phyloP scores from a whole-genome alignment of 2,113 vertebrate species.

The Anolis carolinensis region DNA sequence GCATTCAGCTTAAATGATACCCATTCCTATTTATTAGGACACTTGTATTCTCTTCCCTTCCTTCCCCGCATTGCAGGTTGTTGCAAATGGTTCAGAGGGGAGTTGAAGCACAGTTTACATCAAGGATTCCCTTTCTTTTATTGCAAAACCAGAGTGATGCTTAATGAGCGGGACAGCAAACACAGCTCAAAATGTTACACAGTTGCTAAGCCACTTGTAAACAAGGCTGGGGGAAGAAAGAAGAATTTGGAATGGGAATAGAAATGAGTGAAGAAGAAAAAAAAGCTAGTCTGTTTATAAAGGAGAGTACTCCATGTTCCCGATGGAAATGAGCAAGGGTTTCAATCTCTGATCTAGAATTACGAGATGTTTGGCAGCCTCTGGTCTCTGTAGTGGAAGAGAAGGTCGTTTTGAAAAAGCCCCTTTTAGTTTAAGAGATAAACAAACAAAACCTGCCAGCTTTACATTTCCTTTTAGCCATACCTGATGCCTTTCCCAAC shows the following conservation, averaged over 20 bases:
- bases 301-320: conserved; percentile 6
- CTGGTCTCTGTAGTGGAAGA: not conserved
- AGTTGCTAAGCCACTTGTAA: conserved; percentile 27
- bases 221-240: conserved; percentile 25
- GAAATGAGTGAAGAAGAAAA: conserved; percentile 30
- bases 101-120: conserved; percentile 43
- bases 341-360: conserved; percentile 21
- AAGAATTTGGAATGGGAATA: conserved; percentile 51
- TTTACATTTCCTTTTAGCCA: not conserved
- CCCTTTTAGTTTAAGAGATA: not conserved
- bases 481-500: not conserved
- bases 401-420: not conserved
- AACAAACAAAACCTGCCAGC: rapidly evolving
- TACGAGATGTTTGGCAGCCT: not conserved
- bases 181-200: conserved; percentile 30
- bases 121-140: not conserved
- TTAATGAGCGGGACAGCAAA: not conserved
- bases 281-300: conserved; percentile 30
- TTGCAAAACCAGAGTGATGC: not conserved
- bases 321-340: not conserved
- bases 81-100: conserved; percentile 41
- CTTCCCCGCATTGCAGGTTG: conserved; percentile 16
- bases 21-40: conserved; percentile 47
- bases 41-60: conserved; percentile 36
- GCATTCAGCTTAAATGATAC: conserved; percentile 56